Conservation (phyloP, 2,888 invertebrate genomes). For the Amiota minor region DNA sequence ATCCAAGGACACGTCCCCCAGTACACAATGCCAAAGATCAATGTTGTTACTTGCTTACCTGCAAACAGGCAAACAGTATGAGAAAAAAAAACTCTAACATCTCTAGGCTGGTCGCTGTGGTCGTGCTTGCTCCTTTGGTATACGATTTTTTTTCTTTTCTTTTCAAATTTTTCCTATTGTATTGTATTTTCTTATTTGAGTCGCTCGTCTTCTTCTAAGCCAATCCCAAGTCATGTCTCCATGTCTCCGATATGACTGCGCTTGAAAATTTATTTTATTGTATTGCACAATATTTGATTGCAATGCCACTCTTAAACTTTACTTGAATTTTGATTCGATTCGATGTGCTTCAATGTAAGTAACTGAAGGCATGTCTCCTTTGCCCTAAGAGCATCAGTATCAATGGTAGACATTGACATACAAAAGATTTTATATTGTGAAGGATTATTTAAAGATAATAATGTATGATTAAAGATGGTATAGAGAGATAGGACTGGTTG, state of each 20-base stretch:
- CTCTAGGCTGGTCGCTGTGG: neutral
- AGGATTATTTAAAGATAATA: no score
- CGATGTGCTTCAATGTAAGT: neutral
- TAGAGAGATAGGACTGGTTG: no score
- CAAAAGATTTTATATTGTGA: no score
- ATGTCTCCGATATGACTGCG: neutral
- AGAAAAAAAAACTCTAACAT: neutral
- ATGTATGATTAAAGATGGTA: no score
- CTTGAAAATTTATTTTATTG: neutral
- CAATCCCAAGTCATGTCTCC: neutral
- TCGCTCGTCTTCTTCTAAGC: neutral
- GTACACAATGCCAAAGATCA: constrained; percentile 54
- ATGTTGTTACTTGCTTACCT: constrained; percentile 38
- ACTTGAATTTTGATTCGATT: constrained; percentile 8
- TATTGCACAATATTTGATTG: neutral
- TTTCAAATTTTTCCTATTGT: neutral
- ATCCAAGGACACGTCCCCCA: constrained; percentile 40
- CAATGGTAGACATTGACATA: no score
- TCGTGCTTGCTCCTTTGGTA: neutral
- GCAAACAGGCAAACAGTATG: neutral
- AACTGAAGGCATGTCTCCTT: neutral
- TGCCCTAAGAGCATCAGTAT: no score
- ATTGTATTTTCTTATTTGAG: constrained; percentile 13
- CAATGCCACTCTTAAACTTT: constrained; percentile 13
- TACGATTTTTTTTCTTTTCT: constrained; percentile 2